phyloP scores from a whole-genome alignment of 2,113 vertebrate species.

The Pavo muticus region DNA sequence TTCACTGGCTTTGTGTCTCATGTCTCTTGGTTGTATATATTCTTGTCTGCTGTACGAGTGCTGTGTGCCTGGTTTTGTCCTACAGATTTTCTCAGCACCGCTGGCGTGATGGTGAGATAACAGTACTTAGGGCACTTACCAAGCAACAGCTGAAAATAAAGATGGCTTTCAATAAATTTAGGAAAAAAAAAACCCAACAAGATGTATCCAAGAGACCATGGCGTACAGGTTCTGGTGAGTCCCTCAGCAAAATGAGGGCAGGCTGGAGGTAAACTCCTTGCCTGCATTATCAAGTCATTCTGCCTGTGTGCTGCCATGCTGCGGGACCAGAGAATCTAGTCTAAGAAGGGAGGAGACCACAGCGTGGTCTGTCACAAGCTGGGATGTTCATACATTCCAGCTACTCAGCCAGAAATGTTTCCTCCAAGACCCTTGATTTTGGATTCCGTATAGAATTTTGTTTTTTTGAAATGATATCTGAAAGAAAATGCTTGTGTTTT shows the following conservation, averaged over 20 bases:
- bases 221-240: neutral
- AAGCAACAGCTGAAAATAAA: neutral
- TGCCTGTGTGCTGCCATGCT: neutral
- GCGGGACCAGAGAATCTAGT: too few species aligned
- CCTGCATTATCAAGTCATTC: neutral
- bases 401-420: neutral
- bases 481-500: neutral
- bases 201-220: neutral
- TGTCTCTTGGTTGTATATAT: neutral
- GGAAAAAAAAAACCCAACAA: neutral
- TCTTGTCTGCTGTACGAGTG: neutral
- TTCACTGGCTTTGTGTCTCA: neutral
- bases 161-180: neutral
- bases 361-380: neutral
- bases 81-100: neutral
- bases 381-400: neutral
- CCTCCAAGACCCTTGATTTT: neutral
- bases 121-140: neutral
- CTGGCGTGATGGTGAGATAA: neutral
- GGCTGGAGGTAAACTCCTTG: neutral
- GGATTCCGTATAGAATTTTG: neutral
- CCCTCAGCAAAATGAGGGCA: neutral
- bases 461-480: neutral
- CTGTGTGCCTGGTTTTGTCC: neutral
- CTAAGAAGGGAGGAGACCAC: rapidly evolving